These are phyloP conservation scores for Syrphus vitripennis DNA, from an alignment of 2,888 invertebrate species.

Conservation along the genomic window DNA sequence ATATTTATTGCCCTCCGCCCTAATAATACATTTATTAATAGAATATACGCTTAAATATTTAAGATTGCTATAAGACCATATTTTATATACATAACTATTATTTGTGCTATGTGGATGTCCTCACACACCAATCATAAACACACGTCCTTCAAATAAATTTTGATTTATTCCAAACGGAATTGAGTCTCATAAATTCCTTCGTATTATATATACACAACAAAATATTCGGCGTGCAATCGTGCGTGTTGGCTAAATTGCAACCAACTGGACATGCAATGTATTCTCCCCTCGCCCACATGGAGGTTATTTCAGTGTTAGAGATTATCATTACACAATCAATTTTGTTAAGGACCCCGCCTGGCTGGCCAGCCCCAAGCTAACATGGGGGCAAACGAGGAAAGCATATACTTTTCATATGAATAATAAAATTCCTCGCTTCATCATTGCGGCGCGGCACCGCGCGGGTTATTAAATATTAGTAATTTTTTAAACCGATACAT, in stretches of 20 bases:
- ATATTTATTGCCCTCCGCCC: neutral
- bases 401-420: slow-evolving; percentile 41
- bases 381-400: neutral
- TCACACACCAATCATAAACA: slow-evolving; percentile 35
- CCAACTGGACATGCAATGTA: slow-evolving; percentile 53
- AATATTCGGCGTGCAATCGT: slow-evolving; percentile 53
- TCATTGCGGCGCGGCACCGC: neutral
- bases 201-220: slow-evolving; percentile 13
- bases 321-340: slow-evolving; percentile 71
- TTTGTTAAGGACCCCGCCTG: slow-evolving; percentile 30
- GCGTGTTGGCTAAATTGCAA: slow-evolving; percentile 48
- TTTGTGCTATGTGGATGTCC: neutral
- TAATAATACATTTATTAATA: neutral
- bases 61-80: neutral
- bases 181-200: slow-evolving; percentile 74
- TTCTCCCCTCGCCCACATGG: neutral
- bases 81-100: too few relatives aligned
- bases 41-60: neutral
- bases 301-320: slow-evolving; percentile 59
- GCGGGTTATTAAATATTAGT: slow-evolving; percentile 68
- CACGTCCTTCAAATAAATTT: slow-evolving; percentile 70
- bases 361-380: neutral
- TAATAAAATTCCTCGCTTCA: slow-evolving; percentile 66
- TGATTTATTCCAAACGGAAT: slow-evolving; percentile 75
- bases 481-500: slow-evolving; percentile 50